These are phyloP conservation scores for Cossypha heuglini DNA, from an alignment of 2,797 vertebrate species.

Conservation along the genomic window DNA sequence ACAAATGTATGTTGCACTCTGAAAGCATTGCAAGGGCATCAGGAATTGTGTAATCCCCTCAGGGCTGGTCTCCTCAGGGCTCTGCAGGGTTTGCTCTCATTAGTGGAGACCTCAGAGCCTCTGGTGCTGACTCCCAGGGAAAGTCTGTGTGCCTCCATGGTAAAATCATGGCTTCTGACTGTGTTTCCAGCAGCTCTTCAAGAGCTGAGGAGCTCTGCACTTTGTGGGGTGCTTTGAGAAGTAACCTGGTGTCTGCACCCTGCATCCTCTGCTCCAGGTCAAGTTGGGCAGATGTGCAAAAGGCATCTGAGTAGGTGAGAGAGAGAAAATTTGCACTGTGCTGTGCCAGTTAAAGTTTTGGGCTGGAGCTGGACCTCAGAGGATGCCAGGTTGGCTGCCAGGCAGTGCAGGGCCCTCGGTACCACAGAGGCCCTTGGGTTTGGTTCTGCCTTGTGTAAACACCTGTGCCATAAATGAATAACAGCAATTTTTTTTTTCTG, in stretches of 20 bases:
- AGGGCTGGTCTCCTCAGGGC: neutral
- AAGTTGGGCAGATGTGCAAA: neutral
- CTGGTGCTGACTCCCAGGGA: neutral
- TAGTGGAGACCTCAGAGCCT: neutral
- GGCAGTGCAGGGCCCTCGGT: fast-evolving
- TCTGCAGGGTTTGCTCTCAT: neutral
- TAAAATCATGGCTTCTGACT: neutral
- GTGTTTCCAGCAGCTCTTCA: neutral
- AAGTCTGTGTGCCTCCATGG: fast-evolving
- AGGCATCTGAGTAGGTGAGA: neutral
- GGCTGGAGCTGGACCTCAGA: neutral
- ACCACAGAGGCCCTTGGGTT: neutral
- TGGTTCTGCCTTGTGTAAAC: neutral
- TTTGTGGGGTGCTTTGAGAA: neutral
- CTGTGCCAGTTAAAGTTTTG: neutral
- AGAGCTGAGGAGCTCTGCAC: neutral
- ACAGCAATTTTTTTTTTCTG: neutral
- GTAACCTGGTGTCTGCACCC: neutral
- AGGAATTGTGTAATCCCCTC: neutral
- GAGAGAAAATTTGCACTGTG: neutral
- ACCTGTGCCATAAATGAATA: neutral
- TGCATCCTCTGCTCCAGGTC: fast-evolving
- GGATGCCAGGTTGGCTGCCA: neutral
- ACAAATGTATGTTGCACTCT: neutral
- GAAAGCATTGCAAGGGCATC: fast-evolving